Conservation (phyloP, 2,113 vertebrate species). For the Stomatorhinus ivindoensis region DNA sequence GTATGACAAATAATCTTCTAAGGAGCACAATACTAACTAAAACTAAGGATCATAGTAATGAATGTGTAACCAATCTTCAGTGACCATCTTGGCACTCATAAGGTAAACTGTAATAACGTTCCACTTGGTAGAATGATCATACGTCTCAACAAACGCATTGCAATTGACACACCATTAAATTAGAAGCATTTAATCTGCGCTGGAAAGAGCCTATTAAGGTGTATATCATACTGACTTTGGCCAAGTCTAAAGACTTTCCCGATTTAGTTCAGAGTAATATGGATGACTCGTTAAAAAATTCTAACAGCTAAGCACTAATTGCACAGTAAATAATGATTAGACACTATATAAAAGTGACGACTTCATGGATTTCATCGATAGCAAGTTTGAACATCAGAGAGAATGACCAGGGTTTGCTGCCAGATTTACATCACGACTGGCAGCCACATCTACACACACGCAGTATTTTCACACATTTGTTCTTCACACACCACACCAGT, state of each 20-base stretch:
- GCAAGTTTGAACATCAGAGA: neutral
- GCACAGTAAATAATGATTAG: neutral
- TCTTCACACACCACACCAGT: neutral
- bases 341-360: neutral
- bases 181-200: neutral
- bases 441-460: neutral
- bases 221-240: neutral
- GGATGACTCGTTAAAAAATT: neutral
- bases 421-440: neutral
- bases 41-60: neutral
- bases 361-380: neutral
- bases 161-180: neutral
- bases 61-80: neutral
- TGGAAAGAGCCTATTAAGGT: neutral
- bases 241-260: neutral
- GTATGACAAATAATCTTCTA: neutral
- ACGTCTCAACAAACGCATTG: neutral
- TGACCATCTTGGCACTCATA: neutral
- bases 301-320: neutral
- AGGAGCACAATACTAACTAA: neutral
- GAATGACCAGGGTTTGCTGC: neutral
- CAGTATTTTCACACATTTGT: neutral
- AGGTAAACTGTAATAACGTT: neutral
- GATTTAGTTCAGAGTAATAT: neutral
- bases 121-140: neutral